Evolutionary conservation across 2,113 vertebrate species (phyloP).

Genomic region (Ginglymostoma cirratum): DNA sequence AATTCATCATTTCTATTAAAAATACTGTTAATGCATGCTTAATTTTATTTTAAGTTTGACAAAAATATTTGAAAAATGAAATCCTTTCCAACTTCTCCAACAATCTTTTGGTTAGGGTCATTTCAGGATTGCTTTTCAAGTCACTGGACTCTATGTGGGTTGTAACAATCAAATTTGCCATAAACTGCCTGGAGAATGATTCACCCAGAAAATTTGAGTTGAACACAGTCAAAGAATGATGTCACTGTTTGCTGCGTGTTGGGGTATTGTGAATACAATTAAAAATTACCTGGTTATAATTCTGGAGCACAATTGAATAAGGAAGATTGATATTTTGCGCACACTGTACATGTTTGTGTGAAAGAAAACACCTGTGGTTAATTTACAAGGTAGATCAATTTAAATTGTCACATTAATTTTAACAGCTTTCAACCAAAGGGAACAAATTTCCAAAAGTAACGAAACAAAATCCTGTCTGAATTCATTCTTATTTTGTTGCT

Average conservation of each 20-base stretch:
- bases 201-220: not conserved
- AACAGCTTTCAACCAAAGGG: not conserved
- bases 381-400: not conserved
- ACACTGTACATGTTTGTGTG: not conserved
- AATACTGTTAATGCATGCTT: no score
- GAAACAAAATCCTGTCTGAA: not conserved
- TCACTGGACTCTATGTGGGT: not conserved
- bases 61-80: not conserved
- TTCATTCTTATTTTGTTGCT: not conserved
- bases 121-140: not conserved
- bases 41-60: no score
- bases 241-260: not conserved
- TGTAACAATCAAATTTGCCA: not conserved
- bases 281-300: not conserved
- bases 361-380: not conserved
- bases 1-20: no score
- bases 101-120: not conserved
- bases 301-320: not conserved
- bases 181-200: not conserved
- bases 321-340: not conserved
- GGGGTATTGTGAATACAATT: not conserved
- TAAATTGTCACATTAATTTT: slow-evolving; percentile 2
- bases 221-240: not conserved
- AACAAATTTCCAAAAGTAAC: not conserved
- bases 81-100: not conserved